Conservation (phyloP, 1,140 invertebrate genomes). For the Bombus huntii region DNA sequence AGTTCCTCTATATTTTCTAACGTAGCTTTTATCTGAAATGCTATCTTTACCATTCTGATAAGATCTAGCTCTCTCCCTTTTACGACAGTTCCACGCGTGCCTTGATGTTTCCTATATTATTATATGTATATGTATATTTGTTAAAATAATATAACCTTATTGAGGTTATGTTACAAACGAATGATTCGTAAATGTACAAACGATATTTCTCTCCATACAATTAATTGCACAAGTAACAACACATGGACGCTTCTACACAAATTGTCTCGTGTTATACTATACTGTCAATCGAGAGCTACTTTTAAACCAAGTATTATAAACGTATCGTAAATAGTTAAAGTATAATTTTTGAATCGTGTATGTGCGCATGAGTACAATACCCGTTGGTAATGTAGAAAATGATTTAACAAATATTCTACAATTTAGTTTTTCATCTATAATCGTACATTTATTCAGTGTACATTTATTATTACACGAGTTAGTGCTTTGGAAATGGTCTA, state of each 20-base stretch:
- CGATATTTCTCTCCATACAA: not conserved
- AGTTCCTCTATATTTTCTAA: constrained; percentile 88
- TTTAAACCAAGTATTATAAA: not conserved
- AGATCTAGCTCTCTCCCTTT: not conserved
- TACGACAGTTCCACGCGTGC: not conserved
- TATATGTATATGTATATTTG: not conserved
- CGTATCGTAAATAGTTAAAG: not conserved
- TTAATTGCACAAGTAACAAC: not conserved
- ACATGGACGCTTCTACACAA: not conserved
- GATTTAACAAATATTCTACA: not conserved
- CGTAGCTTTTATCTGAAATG: constrained; percentile 86
- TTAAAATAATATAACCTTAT: not conserved
- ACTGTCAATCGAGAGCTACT: not conserved
- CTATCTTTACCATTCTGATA: constrained; percentile 87
- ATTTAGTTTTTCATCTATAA: not conserved
- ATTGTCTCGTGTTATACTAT: not conserved
- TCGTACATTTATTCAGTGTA: not conserved
- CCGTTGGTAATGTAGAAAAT: not conserved
- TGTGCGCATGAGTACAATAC: not conserved
- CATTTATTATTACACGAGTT: no score
- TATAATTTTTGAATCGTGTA: not conserved
- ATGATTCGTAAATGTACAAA: not conserved
- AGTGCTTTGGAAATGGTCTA: no score
- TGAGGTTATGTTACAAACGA: not conserved
- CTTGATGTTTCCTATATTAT: no score